A percentile compares a stretch with the other conserved stretches of the same genome.
phyloP scores from a whole-genome alignment of 2,113 vertebrate species.

The Myrmophylax atrothorax region DNA sequence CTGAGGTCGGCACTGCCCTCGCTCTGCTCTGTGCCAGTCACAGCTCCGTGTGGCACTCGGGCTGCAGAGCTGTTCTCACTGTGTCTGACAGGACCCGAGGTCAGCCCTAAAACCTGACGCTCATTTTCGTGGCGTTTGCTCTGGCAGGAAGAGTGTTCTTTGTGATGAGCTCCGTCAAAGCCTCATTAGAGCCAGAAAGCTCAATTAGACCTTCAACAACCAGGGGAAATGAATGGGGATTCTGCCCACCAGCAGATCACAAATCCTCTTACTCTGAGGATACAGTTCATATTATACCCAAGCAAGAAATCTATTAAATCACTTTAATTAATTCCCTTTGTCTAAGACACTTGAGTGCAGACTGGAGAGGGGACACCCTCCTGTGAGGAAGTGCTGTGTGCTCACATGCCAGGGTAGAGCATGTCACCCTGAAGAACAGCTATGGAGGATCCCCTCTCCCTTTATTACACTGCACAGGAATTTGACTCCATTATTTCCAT shows the following conservation, averaged over 20 bases:
- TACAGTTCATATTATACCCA: background rate
- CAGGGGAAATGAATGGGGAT: background rate
- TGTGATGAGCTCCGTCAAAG: background rate
- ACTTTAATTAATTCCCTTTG: background rate
- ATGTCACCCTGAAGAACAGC: accelerated
- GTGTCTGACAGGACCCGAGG: background rate
- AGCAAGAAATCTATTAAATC: constrained; percentile 5
- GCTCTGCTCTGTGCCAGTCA: accelerated
- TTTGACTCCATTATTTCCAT: background rate
- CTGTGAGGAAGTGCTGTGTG: background rate
- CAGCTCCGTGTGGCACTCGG: background rate
- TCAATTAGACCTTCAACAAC: background rate
- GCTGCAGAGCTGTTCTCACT: background rate
- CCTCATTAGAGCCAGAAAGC: background rate
- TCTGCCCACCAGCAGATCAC: background rate
- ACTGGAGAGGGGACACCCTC: background rate
- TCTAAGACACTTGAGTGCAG: background rate
- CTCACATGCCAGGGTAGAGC: background rate
- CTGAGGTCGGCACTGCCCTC: background rate
- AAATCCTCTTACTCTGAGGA: background rate
- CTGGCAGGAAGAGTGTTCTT: background rate
- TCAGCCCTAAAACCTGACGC: background rate
- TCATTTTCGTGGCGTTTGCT: background rate
- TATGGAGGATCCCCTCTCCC: background rate
- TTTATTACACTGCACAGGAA: background rate